Evolutionary conservation across 2,797 vertebrate genomes (phyloP).

Genomic region (Acanthurus lineatus): DNA sequence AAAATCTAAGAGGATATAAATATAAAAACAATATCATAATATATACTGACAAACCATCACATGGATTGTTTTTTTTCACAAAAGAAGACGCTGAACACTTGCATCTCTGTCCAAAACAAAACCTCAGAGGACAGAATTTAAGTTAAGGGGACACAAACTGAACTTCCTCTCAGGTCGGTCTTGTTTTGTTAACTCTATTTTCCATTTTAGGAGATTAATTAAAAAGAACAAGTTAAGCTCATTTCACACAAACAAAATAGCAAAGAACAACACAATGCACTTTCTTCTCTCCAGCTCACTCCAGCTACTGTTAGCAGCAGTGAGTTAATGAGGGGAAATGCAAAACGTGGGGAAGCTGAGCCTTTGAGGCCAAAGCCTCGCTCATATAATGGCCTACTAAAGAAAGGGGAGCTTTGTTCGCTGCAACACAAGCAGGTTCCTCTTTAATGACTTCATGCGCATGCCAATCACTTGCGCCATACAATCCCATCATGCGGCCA

Average conservation of each 20-base stretch:
- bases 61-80: neutral
- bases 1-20: too few relatives aligned
- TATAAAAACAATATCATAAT: too few relatives aligned
- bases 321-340: slow-evolving; percentile 83
- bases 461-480: slow-evolving; percentile 79
- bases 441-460: slow-evolving; percentile 83
- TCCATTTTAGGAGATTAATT: slow-evolving; percentile 34
- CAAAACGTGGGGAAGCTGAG: slow-evolving; percentile 76
- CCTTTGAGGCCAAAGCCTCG: slow-evolving; percentile 80
- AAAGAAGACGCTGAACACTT: neutral
- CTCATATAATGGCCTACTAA: slow-evolving; percentile 75
- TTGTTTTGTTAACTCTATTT: slow-evolving; percentile 28
- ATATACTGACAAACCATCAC: too few relatives aligned
- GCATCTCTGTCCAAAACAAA: slow-evolving; percentile 35
- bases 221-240: slow-evolving; percentile 41
- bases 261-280: slow-evolving; percentile 57
- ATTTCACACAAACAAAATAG: slow-evolving; percentile 51
- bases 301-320: slow-evolving; percentile 59
- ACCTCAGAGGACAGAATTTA: slow-evolving; percentile 1
- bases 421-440: slow-evolving; percentile 82
- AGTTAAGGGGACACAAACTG: slow-evolving; percentile 30
- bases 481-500: slow-evolving; percentile 69
- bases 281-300: slow-evolving; percentile 54
- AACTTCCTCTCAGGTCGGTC: slow-evolving; percentile 8
- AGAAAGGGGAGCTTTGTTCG: slow-evolving; percentile 83